Evolutionary conservation across 2,797 vertebrate genomes (phyloP), one percentile per base, ranked within the genome.

Genomic region (Octomys mimax): DNA sequence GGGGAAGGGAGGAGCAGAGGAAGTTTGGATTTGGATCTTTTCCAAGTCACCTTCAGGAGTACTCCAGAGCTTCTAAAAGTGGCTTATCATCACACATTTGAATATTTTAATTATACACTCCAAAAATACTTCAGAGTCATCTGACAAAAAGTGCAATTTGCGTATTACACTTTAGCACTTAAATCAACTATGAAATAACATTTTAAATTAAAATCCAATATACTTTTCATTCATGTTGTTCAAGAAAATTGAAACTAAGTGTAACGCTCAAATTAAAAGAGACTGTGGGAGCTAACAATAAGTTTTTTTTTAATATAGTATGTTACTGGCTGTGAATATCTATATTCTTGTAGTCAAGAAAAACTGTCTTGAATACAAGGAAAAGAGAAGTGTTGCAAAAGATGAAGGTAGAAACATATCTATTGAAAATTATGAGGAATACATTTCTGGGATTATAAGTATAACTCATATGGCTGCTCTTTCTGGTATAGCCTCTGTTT

Each of bases 91-190:
- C 88, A 94, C 91, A 89, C 57, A 93, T 94, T 96, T 96, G 91
- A 96, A 93, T 96, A 91, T 96, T 98, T 98, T 96, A 97, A 96
- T 97, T 97, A 96, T 86, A 89, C 94, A 96, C 96, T 97, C 97
- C 93, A 96, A 95, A 96, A 97, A 89, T 93, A 95, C 92, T 91
- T 96, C 79, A 77, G 81, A 94, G 87, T 95, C 93, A 62, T 77
- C 79, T 80, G 89, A 95, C 73, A 80, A 81, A 94, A 86, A 91
- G 59, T 92, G 36, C 80, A 94, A 88, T 92, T 94, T 96, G 89
- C 81, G 24, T 86, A 96, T 97, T 71, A 93, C 22, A 49, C 95
- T 96, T 97, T 36, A 92, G 87, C 92, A 93, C 64, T 93, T 93
- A 95, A 96, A 97, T 94, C 90, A 95, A 71, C 75, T 95, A 66